Evolutionary conservation across 64 coral and sea anemone species (phyloP).

Genomic region (Pocillopora damicornis): DNA sequence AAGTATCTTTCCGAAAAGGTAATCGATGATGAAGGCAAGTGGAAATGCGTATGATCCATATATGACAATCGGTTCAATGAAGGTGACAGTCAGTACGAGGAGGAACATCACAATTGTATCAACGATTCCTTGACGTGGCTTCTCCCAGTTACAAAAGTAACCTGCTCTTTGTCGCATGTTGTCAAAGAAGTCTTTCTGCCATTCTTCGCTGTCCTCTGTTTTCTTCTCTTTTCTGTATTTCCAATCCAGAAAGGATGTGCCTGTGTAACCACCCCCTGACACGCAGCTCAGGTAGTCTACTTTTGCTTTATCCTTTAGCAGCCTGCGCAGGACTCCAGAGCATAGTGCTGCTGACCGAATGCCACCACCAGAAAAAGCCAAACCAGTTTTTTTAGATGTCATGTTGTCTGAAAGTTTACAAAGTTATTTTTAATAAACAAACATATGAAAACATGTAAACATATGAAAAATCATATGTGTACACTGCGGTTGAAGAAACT

Average conservation of each 20-base stretch:
- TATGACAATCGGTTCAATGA: slow-evolving; percentile 11
- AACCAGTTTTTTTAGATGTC: not conserved
- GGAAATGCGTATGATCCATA: slow-evolving; percentile 2
- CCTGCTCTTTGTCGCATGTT: slow-evolving; percentile 49
- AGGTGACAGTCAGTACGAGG: not conserved
- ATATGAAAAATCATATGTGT: too few species aligned
- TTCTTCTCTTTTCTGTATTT: slow-evolving; percentile 54
- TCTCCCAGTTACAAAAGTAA: slow-evolving; percentile 35
- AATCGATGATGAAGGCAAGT: slow-evolving; percentile 14
- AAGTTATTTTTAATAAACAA: too few species aligned
- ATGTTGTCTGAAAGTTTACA: too few species aligned
- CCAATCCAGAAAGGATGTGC: slow-evolving; percentile 69
- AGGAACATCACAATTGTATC: slow-evolving; percentile 6
- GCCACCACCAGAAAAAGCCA: slow-evolving; percentile 79
- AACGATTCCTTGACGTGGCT: slow-evolving; percentile 41
- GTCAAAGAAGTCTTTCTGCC: slow-evolving; percentile 71
- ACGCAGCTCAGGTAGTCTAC: slow-evolving; percentile 70
- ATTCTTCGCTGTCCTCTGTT: not conserved
- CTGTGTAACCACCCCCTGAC: slow-evolving; percentile 63
- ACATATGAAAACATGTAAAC: too few species aligned
- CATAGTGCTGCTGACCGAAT: slow-evolving; percentile 70
- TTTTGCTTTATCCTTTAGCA: slow-evolving; percentile 28
- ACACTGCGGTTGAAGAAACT: too few species aligned
- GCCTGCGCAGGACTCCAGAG: slow-evolving; percentile 66
- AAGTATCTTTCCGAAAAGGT: not conserved